phyloP scores from a whole-genome alignment of 2,797 vertebrate species.

The Gallinago nigripennis region DNA sequence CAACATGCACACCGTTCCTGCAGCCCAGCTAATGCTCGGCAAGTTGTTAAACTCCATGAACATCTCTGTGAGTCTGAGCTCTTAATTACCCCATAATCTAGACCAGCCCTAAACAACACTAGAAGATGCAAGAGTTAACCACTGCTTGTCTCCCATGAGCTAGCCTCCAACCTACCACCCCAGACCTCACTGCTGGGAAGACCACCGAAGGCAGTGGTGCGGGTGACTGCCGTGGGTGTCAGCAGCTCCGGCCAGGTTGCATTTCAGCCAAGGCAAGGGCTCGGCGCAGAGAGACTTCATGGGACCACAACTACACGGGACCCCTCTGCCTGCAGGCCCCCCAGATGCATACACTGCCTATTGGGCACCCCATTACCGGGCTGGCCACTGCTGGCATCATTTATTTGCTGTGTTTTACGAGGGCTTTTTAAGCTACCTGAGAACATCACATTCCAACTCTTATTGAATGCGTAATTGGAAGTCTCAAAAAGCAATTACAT shows the following conservation, averaged over 20 bases:
- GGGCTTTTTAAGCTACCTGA: not conserved
- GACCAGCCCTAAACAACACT: not conserved
- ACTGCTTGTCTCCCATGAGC: not conserved
- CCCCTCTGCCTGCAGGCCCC: not conserved
- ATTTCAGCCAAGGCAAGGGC: not conserved
- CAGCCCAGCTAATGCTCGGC: not conserved
- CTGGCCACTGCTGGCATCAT: not conserved
- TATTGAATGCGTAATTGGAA: not conserved
- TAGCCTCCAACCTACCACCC: not conserved
- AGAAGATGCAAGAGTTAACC: not conserved
- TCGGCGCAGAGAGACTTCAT: not conserved
- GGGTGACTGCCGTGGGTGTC: not conserved
- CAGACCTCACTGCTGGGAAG: not conserved
- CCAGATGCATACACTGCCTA: not conserved
- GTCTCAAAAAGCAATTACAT: conserved; percentile 6
- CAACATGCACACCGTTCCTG: not conserved
- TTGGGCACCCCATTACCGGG: accelerated
- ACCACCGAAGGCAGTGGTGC: not conserved
- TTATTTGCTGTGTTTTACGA: not conserved
- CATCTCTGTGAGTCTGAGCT: not conserved
- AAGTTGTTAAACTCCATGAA: not conserved
- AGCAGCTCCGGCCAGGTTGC: accelerated
- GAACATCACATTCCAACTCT: not conserved
- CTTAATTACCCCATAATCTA: not conserved
- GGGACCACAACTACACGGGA: accelerated